These are phyloP conservation scores for Vireo griseus DNA, from an alignment of 2,797 vertebrate genomes.

Conservation along the genomic window DNA sequence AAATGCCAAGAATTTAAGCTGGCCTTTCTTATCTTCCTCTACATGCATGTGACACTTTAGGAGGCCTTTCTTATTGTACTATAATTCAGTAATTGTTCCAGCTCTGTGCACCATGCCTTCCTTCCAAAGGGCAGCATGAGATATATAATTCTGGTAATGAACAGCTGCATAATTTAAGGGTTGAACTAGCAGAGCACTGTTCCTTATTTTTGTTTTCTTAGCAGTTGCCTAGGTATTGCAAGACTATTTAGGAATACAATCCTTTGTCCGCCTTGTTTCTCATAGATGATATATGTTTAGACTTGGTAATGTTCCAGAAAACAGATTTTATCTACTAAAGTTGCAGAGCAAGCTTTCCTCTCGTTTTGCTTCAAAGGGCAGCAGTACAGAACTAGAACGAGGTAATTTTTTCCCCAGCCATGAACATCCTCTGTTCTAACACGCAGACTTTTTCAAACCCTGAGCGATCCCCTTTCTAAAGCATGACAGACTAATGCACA, in stretches of 20 bases:
- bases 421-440: conserved; percentile 65
- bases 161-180: conserved; percentile 78
- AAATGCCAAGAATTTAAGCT: conserved; percentile 80
- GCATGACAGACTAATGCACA: conserved; percentile 67
- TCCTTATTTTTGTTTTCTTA: conserved; percentile 72
- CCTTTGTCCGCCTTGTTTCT: conserved; percentile 67
- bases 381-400: conserved; percentile 65
- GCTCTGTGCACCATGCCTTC: conserved; percentile 68
- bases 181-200: conserved; percentile 54
- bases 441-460: conserved; percentile 55
- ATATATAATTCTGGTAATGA: conserved; percentile 77
- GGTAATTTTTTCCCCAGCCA: conserved; percentile 59
- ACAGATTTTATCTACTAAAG: conserved; percentile 72
- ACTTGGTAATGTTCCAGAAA: conserved; percentile 70
- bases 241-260: conserved; percentile 62
- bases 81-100: conserved; percentile 80
- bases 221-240: conserved; percentile 70
- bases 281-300: conserved; percentile 62
- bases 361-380: conserved; percentile 74
- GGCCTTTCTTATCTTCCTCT: conserved; percentile 77
- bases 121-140: conserved; percentile 75
- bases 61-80: conserved; percentile 75
- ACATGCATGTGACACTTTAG: conserved; percentile 73
- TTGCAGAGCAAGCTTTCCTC: conserved; percentile 65
- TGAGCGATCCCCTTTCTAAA: conserved; percentile 52